Conservation (phyloP, 2,113 vertebrate genomes). For the Cynocephalus volans region DNA sequence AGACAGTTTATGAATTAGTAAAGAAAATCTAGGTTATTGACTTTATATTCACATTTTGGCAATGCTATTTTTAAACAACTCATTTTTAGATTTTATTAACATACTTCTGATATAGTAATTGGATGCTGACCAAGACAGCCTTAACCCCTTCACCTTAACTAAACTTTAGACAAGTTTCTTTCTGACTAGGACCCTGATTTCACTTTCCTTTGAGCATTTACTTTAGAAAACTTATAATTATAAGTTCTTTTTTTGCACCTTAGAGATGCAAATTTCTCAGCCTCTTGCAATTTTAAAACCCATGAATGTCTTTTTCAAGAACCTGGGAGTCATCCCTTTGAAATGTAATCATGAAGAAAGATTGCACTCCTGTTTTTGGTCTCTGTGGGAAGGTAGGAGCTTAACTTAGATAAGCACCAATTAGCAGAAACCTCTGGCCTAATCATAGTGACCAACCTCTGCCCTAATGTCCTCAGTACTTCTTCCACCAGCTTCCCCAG, state of each 20-base stretch:
- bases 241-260: background rate
- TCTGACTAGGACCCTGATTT: background rate
- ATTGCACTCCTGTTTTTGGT: background rate
- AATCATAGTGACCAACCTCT: background rate
- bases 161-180: background rate
- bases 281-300: background rate
- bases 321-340: background rate
- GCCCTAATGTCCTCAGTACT: background rate
- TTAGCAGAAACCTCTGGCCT: background rate
- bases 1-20: background rate
- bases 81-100: background rate
- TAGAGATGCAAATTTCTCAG: background rate
- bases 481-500: fast-evolving
- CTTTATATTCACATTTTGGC: background rate
- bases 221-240: background rate
- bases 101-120: background rate
- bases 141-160: background rate
- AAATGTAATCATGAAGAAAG: background rate
- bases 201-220: background rate
- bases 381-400: background rate
- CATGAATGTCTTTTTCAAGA: background rate
- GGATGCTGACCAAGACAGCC: background rate
- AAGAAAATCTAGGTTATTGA: constrained; percentile 3
- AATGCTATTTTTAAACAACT: background rate
- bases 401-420: background rate